Conservation (phyloP, 2,797 vertebrate genomes). For the Platalea minor region DNA sequence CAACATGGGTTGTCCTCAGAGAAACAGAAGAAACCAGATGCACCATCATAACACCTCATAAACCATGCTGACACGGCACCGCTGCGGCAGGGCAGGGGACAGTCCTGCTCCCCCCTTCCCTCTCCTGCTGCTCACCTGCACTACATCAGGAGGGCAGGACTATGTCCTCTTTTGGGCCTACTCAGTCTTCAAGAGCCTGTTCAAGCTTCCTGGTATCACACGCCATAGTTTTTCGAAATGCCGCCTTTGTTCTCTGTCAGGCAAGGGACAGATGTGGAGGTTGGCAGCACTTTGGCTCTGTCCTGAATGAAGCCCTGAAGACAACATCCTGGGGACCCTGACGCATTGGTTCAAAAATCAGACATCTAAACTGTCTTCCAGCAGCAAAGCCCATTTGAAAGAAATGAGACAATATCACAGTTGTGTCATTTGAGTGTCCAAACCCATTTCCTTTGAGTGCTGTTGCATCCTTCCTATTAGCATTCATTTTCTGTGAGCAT, state of each 20-base stretch:
- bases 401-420: neutral
- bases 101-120: neutral
- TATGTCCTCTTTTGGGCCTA: neutral
- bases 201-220: neutral
- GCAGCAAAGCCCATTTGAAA: neutral
- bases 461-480: neutral
- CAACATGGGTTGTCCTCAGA: neutral
- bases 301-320: neutral
- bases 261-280: neutral
- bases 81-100: accelerated
- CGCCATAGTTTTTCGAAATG: neutral
- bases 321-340: neutral
- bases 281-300: neutral
- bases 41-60: neutral
- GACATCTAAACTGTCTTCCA: neutral
- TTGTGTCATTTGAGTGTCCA: neutral
- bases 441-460: neutral
- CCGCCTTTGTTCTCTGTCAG: neutral
- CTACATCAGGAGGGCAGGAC: neutral
- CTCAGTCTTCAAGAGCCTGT: neutral
- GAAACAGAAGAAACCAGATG: neutral
- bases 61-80: accelerated
- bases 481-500: neutral
- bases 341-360: neutral
- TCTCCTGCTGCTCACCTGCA: neutral